A percentile compares a stretch with the other conserved stretches of the same genome.
phyloP scores from a whole-genome alignment of 2,888 invertebrate genomes.

The Thereva unica region DNA sequence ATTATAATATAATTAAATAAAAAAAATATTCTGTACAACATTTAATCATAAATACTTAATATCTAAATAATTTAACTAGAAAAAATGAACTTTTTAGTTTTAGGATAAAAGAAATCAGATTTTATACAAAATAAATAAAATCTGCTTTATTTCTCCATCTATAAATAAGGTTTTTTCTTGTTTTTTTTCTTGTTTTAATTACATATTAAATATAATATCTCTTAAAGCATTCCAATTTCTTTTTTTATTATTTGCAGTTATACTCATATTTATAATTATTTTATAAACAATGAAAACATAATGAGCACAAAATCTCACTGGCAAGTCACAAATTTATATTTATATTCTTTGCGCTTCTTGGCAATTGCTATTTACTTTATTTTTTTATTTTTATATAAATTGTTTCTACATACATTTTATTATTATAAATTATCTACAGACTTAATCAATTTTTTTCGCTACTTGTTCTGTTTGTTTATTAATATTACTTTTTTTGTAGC shows the following conservation, averaged over 20 bases:
- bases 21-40: conserved; percentile 1
- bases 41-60: conserved; percentile 27
- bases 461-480: background rate
- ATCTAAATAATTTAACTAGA: conserved; percentile 31
- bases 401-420: conserved; percentile 3
- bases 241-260: no score
- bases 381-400: conserved; percentile 10
- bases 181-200: no score
- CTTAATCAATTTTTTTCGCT: conserved; percentile 38
- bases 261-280: no score
- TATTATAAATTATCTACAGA: conserved; percentile 8
- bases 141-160: conserved; percentile 13
- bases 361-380: conserved; percentile 14
- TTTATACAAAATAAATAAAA: conserved; percentile 16
- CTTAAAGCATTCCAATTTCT: conserved; percentile 22
- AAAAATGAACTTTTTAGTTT: conserved; percentile 6
- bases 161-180: background rate
- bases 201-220: no score
- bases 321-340: conserved; percentile 13
- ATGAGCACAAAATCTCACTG: conserved; percentile 22
- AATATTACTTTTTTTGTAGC: conserved; percentile 64
- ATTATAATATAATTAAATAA: conserved; percentile 14
- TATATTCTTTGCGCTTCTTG: conserved; percentile 4
- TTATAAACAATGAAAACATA: conserved; percentile 12
- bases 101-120: conserved; percentile 9